Percentiles rank a stretch among this genome's conserved stretches.
Evolutionary conservation across 2,113 vertebrate genomes (phyloP).

Genomic region (Osmerus mordax): DNA sequence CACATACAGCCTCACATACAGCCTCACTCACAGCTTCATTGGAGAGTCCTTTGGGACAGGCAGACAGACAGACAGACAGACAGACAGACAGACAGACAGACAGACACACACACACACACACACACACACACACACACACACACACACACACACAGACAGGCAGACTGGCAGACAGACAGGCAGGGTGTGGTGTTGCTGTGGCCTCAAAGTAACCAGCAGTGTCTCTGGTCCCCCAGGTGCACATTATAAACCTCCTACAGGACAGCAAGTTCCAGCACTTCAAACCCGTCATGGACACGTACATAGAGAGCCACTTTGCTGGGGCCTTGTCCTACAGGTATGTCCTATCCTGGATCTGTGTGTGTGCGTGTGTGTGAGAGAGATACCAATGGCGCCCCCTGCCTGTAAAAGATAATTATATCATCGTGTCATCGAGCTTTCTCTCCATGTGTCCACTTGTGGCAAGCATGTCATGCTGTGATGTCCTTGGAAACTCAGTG

Average conservation of each 20-base stretch:
- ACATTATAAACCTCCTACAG: slow-evolving; percentile 98
- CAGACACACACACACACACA: too few species aligned
- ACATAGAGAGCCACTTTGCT: slow-evolving; percentile 97
- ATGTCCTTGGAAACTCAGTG: not conserved
- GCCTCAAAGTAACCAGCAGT: too few species aligned
- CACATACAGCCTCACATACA: too few species aligned
- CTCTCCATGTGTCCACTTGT: not conserved
- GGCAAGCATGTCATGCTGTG: not conserved
- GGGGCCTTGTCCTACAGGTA: slow-evolving; percentile 97
- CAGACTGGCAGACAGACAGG: not conserved
- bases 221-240: slow-evolving; percentile 75
- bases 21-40: too few species aligned
- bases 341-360: not conserved
- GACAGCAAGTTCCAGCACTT: slow-evolving; percentile 99
- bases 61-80: too few species aligned
- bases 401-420: slow-evolving; percentile 28
- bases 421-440: not conserved
- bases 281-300: slow-evolving; percentile 98
- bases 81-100: too few species aligned
- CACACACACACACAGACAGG: too few species aligned
- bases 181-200: not conserved
- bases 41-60: too few species aligned
- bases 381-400: slow-evolving; percentile 54
- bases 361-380: slow-evolving; percentile 18
- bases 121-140: too few species aligned